Evolutionary conservation across 2,888 invertebrate species (phyloP).

Genomic region (Plutella xylostella): DNA sequence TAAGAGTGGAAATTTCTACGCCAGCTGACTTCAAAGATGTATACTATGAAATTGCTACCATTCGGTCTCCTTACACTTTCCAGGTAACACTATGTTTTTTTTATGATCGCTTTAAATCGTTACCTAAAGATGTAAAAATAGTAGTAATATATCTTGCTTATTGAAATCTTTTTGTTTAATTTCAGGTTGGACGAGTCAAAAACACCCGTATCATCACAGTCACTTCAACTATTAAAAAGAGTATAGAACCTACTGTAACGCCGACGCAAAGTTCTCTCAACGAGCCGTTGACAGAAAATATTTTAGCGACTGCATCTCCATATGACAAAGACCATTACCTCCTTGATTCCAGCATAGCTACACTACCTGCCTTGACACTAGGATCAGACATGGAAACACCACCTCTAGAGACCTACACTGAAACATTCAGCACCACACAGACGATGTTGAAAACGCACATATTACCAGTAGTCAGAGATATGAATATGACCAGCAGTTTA

Average conservation of each 20-base stretch:
- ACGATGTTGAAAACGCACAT: constrained; percentile 90
- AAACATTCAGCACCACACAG: constrained; percentile 93
- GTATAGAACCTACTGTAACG: constrained; percentile 72
- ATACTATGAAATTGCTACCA: constrained; percentile 91
- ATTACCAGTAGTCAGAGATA: constrained; percentile 80
- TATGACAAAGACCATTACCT: constrained; percentile 77
- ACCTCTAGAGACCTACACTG: constrained; percentile 87
- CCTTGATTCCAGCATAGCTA: constrained; percentile 84
- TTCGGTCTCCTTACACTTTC: constrained; percentile 90
- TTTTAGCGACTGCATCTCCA: constrained; percentile 81
- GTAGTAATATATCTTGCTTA: constrained; percentile 5
- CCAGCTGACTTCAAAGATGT: constrained; percentile 87
- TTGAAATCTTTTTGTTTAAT: constrained; percentile 20
- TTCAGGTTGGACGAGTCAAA: constrained; percentile 85
- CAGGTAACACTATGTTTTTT: no score
- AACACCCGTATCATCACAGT: constrained; percentile 91
- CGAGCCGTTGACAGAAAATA: constrained; percentile 89
- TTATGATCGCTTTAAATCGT: no score
- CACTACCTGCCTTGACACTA: constrained; percentile 82
- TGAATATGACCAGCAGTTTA: constrained; percentile 77
- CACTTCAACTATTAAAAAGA: constrained; percentile 87
- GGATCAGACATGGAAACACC: constrained; percentile 85
- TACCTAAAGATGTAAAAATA: no score
- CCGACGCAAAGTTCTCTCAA: constrained; percentile 70
- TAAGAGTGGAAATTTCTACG: constrained; percentile 90